These are phyloP conservation scores for Columba janthina DNA, from an alignment of 2,113 vertebrate species.

Conservation along the genomic window DNA sequence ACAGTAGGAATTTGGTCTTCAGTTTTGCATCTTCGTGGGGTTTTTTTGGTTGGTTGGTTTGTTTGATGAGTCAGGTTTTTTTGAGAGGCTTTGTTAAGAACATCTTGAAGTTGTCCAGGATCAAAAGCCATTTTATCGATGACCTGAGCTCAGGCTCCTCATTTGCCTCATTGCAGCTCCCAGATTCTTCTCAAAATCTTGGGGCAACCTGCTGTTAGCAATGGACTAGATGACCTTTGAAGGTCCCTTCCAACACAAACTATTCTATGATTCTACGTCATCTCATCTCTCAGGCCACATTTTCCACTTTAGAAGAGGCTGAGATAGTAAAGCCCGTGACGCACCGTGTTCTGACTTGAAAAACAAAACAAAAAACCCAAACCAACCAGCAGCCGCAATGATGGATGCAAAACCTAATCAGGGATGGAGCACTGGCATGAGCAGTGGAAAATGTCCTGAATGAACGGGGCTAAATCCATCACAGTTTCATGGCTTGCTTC, in stretches of 20 bases:
- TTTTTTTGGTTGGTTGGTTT: too few relatives aligned
- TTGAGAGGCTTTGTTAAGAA: neutral
- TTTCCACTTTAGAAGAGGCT: neutral
- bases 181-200: neutral
- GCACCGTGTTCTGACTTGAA: neutral
- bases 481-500: neutral
- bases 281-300: neutral
- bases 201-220: neutral
- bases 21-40: neutral
- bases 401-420: neutral
- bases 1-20: neutral
- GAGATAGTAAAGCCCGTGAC: neutral
- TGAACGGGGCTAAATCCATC: conserved; percentile 7
- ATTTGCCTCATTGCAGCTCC: neutral
- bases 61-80: neutral
- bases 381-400: neutral
- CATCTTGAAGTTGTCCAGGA: neutral
- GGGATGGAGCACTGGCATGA: neutral
- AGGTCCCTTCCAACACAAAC: too few relatives aligned
- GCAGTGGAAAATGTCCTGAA: conserved; percentile 42
- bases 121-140: neutral
- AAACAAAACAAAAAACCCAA: neutral
- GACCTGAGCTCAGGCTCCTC: neutral
- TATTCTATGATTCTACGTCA: too few relatives aligned
- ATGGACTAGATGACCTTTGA: too few relatives aligned